These are phyloP conservation scores for Neotoxoptera formosana DNA, from an alignment of 1,140 invertebrate species.

Conservation along the genomic window DNA sequence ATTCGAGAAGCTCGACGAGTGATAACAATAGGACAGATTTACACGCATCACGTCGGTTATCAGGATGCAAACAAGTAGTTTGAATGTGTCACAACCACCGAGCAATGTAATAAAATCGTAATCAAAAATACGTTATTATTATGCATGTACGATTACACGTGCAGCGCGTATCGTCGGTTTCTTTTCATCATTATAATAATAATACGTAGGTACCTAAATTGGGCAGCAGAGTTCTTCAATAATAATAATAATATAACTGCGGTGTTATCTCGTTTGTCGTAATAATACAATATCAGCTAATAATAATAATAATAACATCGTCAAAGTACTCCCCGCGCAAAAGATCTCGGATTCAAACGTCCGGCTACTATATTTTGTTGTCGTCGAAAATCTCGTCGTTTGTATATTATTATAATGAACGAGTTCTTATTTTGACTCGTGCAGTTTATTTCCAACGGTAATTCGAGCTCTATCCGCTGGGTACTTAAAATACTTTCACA, in stretches of 20 bases:
- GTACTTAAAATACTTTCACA: not conserved
- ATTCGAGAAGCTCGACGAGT: not conserved
- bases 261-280: not conserved
- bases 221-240: not conserved
- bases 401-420: too few species aligned
- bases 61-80: constrained; percentile 21
- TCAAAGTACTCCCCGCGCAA: not conserved
- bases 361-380: not conserved
- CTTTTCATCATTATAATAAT: not conserved
- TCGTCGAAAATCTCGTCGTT: not conserved
- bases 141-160: not conserved
- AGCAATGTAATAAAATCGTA: not conserved
- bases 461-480: not conserved
- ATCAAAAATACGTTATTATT: not conserved
- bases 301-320: not conserved
- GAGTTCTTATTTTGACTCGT: not conserved
- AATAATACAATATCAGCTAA: too few species aligned
- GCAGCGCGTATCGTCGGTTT: not conserved
- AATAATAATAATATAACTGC: not conserved
- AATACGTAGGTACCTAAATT: too few species aligned
- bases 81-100: not conserved
- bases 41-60: not conserved
- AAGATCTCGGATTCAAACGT: not conserved
- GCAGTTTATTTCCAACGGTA: not conserved
- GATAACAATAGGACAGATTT: not conserved